Evolutionary conservation across 2,888 invertebrate genomes (phyloP).

Genomic region (Heterodera filipjevi): DNA sequence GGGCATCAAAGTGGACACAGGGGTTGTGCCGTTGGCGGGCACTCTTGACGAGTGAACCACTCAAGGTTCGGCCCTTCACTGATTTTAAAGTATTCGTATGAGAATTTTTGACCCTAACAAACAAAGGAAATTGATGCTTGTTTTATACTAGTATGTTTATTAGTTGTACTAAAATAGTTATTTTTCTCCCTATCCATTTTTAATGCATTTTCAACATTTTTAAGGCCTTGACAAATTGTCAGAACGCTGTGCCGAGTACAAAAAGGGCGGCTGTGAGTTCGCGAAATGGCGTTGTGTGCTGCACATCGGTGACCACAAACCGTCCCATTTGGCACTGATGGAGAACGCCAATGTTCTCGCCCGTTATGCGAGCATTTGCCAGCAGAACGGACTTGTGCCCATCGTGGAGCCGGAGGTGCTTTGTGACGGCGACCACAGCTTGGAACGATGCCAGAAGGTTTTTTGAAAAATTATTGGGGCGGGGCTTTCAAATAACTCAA

Average conservation of each 20-base stretch:
- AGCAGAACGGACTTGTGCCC: slow-evolving; percentile 87
- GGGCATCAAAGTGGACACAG: slow-evolving; percentile 83
- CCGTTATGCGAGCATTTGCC: slow-evolving; percentile 64
- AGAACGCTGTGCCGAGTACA: slow-evolving; percentile 66
- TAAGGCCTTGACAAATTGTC: slow-evolving; percentile 67
- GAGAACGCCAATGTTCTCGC: slow-evolving; percentile 68
- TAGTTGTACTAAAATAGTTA: too few species aligned
- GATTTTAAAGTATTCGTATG: too few species aligned
- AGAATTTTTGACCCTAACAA: too few species aligned
- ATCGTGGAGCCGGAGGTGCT: slow-evolving; percentile 98
- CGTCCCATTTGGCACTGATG: slow-evolving; percentile 66
- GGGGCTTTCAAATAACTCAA: neutral
- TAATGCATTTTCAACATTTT: too few species aligned
- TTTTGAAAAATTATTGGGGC: slow-evolving; percentile 22
- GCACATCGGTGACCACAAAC: slow-evolving; percentile 66
- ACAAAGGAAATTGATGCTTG: too few species aligned
- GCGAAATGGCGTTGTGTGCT: slow-evolving; percentile 69
- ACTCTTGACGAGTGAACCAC: slow-evolving; percentile 94
- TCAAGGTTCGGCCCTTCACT: slow-evolving; percentile 78
- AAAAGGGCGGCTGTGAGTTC: slow-evolving; percentile 67
- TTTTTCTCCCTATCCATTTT: too few species aligned
- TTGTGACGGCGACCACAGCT: slow-evolving; percentile 94
- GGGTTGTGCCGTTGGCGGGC: slow-evolving; percentile 89
- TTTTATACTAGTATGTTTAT: too few species aligned
- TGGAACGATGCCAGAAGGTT: slow-evolving; percentile 64